Base-by-base conservation (phyloP, 1,140 invertebrate species). In the Onthophagus taurus region DNA sequence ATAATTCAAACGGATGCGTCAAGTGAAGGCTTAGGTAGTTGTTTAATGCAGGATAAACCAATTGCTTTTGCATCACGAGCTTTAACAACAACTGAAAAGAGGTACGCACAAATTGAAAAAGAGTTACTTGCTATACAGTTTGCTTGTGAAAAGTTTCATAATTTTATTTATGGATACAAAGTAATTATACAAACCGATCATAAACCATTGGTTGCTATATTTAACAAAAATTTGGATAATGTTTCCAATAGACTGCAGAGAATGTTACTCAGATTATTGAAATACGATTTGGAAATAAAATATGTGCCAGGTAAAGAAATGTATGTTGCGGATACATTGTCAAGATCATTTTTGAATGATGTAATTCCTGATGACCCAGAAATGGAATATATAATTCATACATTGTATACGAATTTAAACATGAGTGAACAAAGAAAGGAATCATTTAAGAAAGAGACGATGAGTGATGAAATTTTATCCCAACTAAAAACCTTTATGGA, bases 131-230 rank as follows among this genome's bases (percentile, higher is more conserved):
- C n/a, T n/a, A n/a, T n/a, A n/a, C n/a, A n/a, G n/a, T n/a, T n/a
- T n/a, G n/a, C n/a, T n/a, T n/a, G n/a, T n/a, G n/a, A n/a, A n/a
- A n/a, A n/a, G n/a, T n/a, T n/a, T n/a, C n/a, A n/a, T n/a, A n/a
- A n/a, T n/a, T n/a, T n/a, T n/a, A n/a, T n/a, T n/a, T n/a, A n/a
- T n/a, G n/a, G n/a, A n/a, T n/a, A n/a, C n/a, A n/a, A n/a, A n/a
- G n/a, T 48, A 20, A 43, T 26, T 9, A 20, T 67, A 1, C 55
- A 70, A 50, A 69, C 63, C 0, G 69, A 72, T 44, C 68, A 72
- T 43, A 68, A 67, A 43, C 66, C 68, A 9, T 23, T 72, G 12
- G 59, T 65, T 26, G 31, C 47, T 2, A 58, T 72, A 9, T 65
- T 69, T 49, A 59, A 58, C 30, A 71, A 72, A 54, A 35, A 59